Conservation (phyloP, 2,797 vertebrate species). For the Sphaeramia orbicularis region DNA sequence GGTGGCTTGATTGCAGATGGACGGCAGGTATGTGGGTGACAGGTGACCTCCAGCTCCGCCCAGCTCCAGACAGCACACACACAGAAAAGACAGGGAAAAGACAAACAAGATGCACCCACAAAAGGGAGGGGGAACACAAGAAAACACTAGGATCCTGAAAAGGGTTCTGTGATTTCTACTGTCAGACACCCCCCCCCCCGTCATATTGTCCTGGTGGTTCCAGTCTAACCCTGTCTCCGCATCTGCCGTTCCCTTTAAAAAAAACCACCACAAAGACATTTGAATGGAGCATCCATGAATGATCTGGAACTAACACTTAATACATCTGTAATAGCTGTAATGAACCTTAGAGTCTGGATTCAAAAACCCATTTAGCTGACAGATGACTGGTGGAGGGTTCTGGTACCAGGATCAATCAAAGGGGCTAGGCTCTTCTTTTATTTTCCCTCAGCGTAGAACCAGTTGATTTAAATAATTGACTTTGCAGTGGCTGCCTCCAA, state of each 20-base stretch:
- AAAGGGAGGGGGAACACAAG: too few relatives aligned
- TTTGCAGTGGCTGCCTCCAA: conserved; percentile 57
- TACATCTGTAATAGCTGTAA: conserved; percentile 84
- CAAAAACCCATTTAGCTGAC: conserved; percentile 84
- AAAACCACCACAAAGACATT: conserved; percentile 62
- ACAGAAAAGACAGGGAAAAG: too few relatives aligned
- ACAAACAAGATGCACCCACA: too few relatives aligned
- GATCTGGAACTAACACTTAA: conserved; percentile 80
- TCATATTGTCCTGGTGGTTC: too few relatives aligned
- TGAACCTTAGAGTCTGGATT: conserved; percentile 85
- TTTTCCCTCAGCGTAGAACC: conserved; percentile 59
- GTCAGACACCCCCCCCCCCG: too few relatives aligned
- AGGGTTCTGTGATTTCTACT: too few relatives aligned
- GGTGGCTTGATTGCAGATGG: too few relatives aligned
- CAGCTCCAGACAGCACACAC: too few relatives aligned
- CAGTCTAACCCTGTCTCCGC: too few relatives aligned
- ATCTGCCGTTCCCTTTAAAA: conserved; percentile 55
- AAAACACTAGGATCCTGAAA: too few relatives aligned
- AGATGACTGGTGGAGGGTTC: conserved; percentile 75
- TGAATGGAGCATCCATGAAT: conserved; percentile 81
- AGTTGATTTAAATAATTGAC: conserved; percentile 83
- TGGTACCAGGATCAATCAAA: conserved; percentile 79
- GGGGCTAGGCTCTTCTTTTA: conserved; percentile 57
- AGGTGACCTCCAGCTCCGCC: too few relatives aligned
- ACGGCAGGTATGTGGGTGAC: too few relatives aligned